Evolutionary conservation across 2,888 invertebrate species (phyloP), one percentile per base, ranked within the genome.

Genomic region (Entomobrya multifasciata): DNA sequence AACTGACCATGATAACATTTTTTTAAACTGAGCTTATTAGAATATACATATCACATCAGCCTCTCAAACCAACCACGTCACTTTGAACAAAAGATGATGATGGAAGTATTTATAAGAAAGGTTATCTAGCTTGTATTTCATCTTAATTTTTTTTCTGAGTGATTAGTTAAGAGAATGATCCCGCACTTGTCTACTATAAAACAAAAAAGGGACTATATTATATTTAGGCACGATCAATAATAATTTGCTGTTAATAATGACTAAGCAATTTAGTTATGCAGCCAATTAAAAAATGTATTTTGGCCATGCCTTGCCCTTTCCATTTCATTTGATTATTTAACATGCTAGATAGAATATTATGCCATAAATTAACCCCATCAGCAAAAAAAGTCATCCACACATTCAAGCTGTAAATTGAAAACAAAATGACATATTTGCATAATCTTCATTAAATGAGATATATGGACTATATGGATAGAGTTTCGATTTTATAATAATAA

Each of bases 11-110:
- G 79, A 70, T 67, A 5, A 67, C 47, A 47, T 79, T 65, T 67
- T 62, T 25, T 47, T 47, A 70, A n/a, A 36, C 57, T 81, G 60
- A 47, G 81, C 67, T 81, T 72, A 81, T 81, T 81, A 81, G 72
- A 70, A 72, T 44, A 8, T 6, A 8, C 36, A 36, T 36, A 8
- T n/a, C n/a, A n/a, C n/a, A n/a, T n/a, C n/a, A 79, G 44, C 55
- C 55, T 70, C 80, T 65, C 62, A 70, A 5, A 13, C 6, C 67
- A 25, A 70, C n/a, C 4, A 70, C n/a, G 57, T n/a, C n/a, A n/a
- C n/a, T n/a, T n/a, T n/a, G n/a, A n/a, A n/a, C n/a, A n/a, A n/a
- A n/a, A n/a, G n/a, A n/a, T n/a, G n/a, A n/a, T n/a, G n/a, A n/a
- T n/a, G n/a, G n/a, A n/a, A 80, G 67, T 60, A 78, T 65, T 30